Percentiles rank a stretch among this genome's conserved stretches.
Evolutionary conservation across 2,888 invertebrate species (phyloP).

Genomic region (Steinernema scapterisci): DNA sequence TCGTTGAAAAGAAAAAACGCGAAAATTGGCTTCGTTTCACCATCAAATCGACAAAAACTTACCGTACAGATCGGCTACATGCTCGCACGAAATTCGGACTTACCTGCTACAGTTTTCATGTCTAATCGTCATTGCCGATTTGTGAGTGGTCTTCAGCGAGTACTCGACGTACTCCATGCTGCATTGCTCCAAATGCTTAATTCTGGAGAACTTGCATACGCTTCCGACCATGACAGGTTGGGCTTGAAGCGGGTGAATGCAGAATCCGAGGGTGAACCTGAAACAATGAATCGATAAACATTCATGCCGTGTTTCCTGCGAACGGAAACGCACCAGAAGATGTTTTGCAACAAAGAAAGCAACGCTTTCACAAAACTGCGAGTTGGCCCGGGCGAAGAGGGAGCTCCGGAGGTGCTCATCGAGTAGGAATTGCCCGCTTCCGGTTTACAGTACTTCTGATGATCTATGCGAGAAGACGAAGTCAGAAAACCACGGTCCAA

Average conservation of each 20-base stretch:
- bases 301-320: no score
- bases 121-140: not conserved
- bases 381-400: not conserved
- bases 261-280: not conserved
- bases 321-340: not conserved
- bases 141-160: not conserved
- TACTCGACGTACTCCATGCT: slow-evolving; percentile 31
- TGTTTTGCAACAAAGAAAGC: not conserved
- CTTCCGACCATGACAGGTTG: slow-evolving; percentile 33
- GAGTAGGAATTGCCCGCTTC: slow-evolving; percentile 10
- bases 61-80: no score
- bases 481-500: not conserved
- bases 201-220: slow-evolving; percentile 36
- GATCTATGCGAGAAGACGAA: not conserved
- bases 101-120: slow-evolving; percentile 12
- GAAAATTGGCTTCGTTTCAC: not conserved
- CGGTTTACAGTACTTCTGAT: slow-evolving; percentile 26
- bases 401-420: not conserved
- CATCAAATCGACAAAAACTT: no score
- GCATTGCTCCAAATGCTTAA: slow-evolving; percentile 37
- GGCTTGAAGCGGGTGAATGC: not conserved
- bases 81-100: not conserved
- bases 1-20: no score
- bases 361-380: not conserved
- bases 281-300: not conserved